A percentile compares a stretch with the other conserved stretches of the same genome.
These are phyloP conservation scores for Natator depressus DNA, from an alignment of 2,113 vertebrate genomes.

Conservation along the genomic window DNA sequence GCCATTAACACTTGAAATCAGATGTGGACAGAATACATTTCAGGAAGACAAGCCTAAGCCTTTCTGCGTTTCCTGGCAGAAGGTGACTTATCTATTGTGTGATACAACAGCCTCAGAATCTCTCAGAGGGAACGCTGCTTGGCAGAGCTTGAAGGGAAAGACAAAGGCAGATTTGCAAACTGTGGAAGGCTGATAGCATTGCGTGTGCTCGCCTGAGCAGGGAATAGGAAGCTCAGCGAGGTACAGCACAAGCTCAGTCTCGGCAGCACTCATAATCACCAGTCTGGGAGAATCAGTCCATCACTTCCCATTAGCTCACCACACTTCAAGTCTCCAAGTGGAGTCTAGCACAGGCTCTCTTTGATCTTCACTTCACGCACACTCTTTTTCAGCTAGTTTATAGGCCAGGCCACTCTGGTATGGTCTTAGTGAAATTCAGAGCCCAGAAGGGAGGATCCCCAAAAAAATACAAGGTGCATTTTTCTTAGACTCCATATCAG, in stretches of 20 bases:
- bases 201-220: constrained; percentile 18
- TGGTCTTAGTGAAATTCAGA: background rate
- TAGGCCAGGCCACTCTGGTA: accelerated
- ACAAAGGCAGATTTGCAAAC: background rate
- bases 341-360: background rate
- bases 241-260: background rate
- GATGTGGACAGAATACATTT: background rate
- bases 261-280: background rate
- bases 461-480: background rate
- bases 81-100: background rate
- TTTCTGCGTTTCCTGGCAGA: background rate
- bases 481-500: accelerated
- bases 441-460: background rate
- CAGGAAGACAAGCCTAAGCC: background rate
- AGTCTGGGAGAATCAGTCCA: accelerated
- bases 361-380: background rate
- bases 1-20: background rate
- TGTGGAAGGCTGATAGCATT: background rate
- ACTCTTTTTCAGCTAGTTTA: background rate
- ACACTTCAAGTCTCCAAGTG: background rate
- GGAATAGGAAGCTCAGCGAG: accelerated
- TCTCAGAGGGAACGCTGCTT: background rate
- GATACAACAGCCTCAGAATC: background rate
- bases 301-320: background rate
- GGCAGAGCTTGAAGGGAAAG: constrained; percentile 23